phyloP scores from a whole-genome alignment of 2,113 vertebrate species.

The Pelusios castaneus region DNA sequence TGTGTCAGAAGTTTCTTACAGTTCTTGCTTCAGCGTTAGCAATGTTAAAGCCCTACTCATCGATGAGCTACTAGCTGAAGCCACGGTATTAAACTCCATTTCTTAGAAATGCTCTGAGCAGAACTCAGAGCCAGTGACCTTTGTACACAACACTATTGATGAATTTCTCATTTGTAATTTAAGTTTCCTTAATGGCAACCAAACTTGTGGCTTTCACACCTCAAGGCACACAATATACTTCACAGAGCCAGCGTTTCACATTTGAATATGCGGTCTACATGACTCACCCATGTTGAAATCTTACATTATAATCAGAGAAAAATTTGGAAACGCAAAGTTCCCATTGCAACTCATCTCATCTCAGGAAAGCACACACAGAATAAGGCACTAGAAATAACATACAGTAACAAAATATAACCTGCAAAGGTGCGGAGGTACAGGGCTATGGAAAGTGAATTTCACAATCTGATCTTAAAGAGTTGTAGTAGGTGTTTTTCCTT shows the following conservation, averaged over 20 bases:
- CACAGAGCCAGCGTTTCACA: not conserved
- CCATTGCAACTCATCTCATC: no score
- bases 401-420: no score
- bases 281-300: no score
- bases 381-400: no score
- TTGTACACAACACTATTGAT: not conserved
- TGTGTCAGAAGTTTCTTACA: not conserved
- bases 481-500: not conserved
- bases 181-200: no score
- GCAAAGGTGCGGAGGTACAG: not conserved
- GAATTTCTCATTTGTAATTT: not conserved
- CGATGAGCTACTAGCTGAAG: not conserved
- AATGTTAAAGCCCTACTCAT: not conserved
- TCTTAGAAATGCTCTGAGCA: not conserved
- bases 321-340: no score
- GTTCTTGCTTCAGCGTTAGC: not conserved
- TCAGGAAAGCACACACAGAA: no score
- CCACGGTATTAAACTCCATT: not conserved
- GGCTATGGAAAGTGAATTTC: not conserved
- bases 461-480: not conserved
- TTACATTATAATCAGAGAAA: no score
- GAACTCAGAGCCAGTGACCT: not conserved
- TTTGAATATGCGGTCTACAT: no score
- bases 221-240: not conserved
- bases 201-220: not conserved